Conservation (phyloP, 2,797 vertebrate genomes). For the Amphiprion clarkii region DNA sequence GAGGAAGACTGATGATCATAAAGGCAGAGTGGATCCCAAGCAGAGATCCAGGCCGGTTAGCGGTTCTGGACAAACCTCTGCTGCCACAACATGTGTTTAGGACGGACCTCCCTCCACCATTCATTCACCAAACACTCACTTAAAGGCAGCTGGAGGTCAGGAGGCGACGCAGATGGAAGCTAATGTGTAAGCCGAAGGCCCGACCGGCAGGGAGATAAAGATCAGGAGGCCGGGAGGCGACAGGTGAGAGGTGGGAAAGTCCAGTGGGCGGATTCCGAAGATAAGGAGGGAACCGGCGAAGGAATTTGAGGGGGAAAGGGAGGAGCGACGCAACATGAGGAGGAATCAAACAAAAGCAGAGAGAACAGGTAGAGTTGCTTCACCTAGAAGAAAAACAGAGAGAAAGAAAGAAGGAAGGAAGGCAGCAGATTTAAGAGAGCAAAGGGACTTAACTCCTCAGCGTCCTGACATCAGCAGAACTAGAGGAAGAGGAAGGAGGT, state of each 20-base stretch:
- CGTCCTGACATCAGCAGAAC: constrained; percentile 74
- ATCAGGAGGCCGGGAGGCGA: constrained; percentile 38
- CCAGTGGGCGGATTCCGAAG: constrained; percentile 61
- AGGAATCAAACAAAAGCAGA: constrained; percentile 48
- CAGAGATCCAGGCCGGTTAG: no score
- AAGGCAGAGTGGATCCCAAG: no score
- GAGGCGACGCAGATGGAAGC: constrained; percentile 65
- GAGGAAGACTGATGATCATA: no score
- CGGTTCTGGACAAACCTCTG: no score
- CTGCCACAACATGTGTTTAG: no score
- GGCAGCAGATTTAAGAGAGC: constrained; percentile 59
- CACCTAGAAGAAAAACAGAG: constrained; percentile 47
- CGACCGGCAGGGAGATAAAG: constrained; percentile 32
- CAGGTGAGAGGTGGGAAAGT: constrained; percentile 71
- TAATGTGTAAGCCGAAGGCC: constrained; percentile 72
- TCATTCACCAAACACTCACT: constrained; percentile 75
- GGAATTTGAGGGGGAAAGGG: constrained; percentile 75
- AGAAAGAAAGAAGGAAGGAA: constrained; percentile 33
- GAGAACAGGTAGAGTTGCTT: constrained; percentile 59
- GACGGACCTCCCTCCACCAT: constrained; percentile 48
- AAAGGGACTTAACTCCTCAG: constrained; percentile 59
- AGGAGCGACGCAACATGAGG: constrained; percentile 67
- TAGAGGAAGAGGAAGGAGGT: constrained; percentile 64
- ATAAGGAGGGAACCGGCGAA: constrained; percentile 65
- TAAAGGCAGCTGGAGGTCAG: constrained; percentile 74